phyloP scores from a whole-genome alignment of 2,888 invertebrate species.

The Synanthedon vespiformis region DNA sequence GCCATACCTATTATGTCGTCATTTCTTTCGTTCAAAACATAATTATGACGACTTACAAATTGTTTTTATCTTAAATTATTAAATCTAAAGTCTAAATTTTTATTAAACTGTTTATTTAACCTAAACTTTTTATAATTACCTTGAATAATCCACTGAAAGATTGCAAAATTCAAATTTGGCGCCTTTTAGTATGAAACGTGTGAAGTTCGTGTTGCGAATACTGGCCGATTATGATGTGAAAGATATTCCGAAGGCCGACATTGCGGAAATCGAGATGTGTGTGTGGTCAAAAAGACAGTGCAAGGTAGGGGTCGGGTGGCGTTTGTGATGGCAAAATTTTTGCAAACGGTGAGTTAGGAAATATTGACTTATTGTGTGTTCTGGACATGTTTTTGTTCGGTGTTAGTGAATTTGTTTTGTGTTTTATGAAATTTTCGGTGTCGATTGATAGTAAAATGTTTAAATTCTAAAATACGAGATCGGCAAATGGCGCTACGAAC shows the following conservation, averaged over 20 bases:
- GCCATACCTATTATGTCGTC: no score
- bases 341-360: slow-evolving; percentile 81
- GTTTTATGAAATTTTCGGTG: slow-evolving; percentile 48
- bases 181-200: slow-evolving; percentile 52
- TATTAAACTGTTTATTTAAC: neutral
- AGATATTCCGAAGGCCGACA: slow-evolving; percentile 76
- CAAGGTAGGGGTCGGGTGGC: slow-evolving; percentile 83
- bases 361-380: slow-evolving; percentile 49
- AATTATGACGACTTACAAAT: no score
- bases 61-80: no score
- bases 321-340: slow-evolving; percentile 83
- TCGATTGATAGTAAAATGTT: slow-evolving; percentile 53
- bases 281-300: slow-evolving; percentile 77
- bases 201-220: slow-evolving; percentile 72
- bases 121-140: neutral
- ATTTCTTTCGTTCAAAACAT: no score
- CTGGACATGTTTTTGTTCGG: slow-evolving; percentile 41
- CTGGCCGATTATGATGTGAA: slow-evolving; percentile 74
- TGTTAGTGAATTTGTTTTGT: slow-evolving; percentile 55
- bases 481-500: slow-evolving; percentile 70
- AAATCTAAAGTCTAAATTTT: no score
- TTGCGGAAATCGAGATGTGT: slow-evolving; percentile 72
- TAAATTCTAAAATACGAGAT: slow-evolving; percentile 62
- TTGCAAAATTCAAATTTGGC: slow-evolving; percentile 59
- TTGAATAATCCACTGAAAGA: neutral